Evolutionary conservation across 2,888 invertebrate species (phyloP).

Genomic region (Tachystola acroxantha): DNA sequence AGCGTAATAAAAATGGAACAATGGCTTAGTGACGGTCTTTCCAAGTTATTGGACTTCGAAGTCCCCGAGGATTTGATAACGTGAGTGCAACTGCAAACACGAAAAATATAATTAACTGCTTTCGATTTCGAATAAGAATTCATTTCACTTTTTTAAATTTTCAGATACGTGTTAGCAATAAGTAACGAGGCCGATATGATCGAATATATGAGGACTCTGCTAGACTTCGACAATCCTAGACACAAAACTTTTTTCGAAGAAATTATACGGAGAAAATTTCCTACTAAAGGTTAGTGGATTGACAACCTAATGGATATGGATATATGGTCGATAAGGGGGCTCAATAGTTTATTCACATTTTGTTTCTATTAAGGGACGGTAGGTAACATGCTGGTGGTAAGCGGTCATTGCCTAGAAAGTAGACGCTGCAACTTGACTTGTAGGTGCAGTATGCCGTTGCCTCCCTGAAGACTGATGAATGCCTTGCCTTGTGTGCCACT

Average conservation of each 20-base stretch:
- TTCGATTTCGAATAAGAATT: too few relatives aligned
- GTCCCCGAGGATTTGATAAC: conserved; percentile 84
- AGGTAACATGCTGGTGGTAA: too few relatives aligned
- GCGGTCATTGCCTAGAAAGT: too few relatives aligned
- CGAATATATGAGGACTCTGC: conserved; percentile 86
- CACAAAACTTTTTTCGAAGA: conserved; percentile 83
- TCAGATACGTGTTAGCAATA: conserved; percentile 85
- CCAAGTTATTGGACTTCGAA: conserved; percentile 81
- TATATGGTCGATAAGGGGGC: too few relatives aligned
- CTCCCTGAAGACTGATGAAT: too few relatives aligned
- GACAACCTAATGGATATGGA: too few relatives aligned
- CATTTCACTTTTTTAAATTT: too few relatives aligned
- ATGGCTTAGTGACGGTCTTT: conserved; percentile 82
- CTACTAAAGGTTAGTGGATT: conserved; percentile 38
- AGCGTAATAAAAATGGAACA: conserved; percentile 82
- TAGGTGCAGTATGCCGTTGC: too few relatives aligned
- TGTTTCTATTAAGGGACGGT: too few relatives aligned
- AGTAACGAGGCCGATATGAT: conserved; percentile 84
- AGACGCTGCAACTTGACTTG: too few relatives aligned
- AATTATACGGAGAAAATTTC: conserved; percentile 74
- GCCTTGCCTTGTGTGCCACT: too few relatives aligned
- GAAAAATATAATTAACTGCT: conserved; percentile 13
- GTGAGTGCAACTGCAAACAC: conserved; percentile 51
- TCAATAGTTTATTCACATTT: too few relatives aligned
- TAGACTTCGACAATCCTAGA: conserved; percentile 82